A percentile compares a stretch with the other conserved stretches of the same genome.
Evolutionary conservation across 37 sponge, comb jelly and placozoan species (phyloP).

Genomic region (Dysidea cf. avara): DNA sequence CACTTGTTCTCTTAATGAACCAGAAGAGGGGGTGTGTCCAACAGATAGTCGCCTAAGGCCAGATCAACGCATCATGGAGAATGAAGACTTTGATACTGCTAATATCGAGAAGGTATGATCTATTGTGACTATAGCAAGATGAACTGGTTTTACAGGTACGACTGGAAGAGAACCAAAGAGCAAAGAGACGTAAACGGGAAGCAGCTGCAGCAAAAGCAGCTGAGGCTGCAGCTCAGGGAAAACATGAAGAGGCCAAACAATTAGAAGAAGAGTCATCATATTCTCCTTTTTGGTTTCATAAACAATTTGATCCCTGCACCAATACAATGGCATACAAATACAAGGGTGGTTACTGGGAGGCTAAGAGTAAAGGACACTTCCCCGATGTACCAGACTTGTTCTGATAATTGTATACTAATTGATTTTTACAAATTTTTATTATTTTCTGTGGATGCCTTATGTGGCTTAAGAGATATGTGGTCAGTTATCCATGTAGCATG

Average conservation of each 20-base stretch:
- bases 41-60: constrained; percentile 91
- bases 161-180: constrained; percentile 94
- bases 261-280: constrained; percentile 66
- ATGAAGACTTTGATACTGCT: constrained; percentile 80
- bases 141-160: constrained; percentile 46
- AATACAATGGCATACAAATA: constrained; percentile 78
- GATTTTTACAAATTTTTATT: too few relatives aligned
- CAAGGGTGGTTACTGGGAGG: constrained; percentile 94
- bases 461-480: too few relatives aligned
- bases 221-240: constrained; percentile 68
- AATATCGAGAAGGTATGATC: constrained; percentile 68
- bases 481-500: too few relatives aligned
- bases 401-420: too few relatives aligned
- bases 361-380: constrained; percentile 60
- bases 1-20: constrained; percentile 81
- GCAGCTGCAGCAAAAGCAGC: constrained; percentile 63
- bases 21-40: constrained; percentile 86
- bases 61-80: constrained; percentile 87
- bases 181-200: constrained; percentile 83
- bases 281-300: constrained; percentile 81
- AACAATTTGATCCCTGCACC: constrained; percentile 70
- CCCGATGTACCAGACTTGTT: too few relatives aligned
- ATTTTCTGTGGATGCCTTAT: too few relatives aligned
- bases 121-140: neutral
- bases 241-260: constrained; percentile 54